A percentile compares a stretch with the other conserved stretches of the same genome.
phyloP scores from a whole-genome alignment of 2,113 vertebrate species.

The Tragelaphus imberbis region DNA sequence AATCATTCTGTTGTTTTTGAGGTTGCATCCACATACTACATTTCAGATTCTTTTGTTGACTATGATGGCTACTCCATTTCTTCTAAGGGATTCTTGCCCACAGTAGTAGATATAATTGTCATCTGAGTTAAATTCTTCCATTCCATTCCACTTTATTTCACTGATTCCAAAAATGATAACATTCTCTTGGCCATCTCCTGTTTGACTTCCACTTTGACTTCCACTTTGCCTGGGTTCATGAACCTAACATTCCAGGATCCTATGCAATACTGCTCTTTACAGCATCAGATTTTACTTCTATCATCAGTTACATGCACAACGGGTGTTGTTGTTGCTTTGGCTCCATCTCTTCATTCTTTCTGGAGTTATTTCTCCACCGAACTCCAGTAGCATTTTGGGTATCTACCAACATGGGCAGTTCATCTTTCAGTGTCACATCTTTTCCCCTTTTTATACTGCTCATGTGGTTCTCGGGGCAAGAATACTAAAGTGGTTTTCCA shows the following conservation, averaged over 20 bases:
- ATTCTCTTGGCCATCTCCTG: background rate
- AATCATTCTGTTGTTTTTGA: background rate
- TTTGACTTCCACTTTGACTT: too few relatives aligned
- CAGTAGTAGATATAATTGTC: background rate
- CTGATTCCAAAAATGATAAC: background rate
- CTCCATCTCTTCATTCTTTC: background rate
- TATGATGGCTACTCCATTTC: background rate
- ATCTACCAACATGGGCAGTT: background rate
- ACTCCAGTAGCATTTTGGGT: background rate
- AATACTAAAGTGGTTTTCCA: background rate
- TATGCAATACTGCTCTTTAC: background rate
- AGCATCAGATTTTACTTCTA: background rate
- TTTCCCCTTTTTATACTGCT: background rate
- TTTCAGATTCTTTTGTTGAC: background rate
- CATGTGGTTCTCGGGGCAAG: background rate
- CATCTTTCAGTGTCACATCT: background rate
- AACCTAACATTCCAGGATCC: background rate
- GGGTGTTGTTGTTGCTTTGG: background rate
- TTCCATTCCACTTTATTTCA: background rate
- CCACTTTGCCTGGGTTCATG: background rate
- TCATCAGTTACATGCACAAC: background rate
- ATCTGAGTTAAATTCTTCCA: background rate
- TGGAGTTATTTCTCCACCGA: background rate
- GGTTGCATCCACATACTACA: background rate
- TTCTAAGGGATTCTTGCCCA: background rate